Conservation (phyloP, 2,113 vertebrate species). For the Globicephala melas region DNA sequence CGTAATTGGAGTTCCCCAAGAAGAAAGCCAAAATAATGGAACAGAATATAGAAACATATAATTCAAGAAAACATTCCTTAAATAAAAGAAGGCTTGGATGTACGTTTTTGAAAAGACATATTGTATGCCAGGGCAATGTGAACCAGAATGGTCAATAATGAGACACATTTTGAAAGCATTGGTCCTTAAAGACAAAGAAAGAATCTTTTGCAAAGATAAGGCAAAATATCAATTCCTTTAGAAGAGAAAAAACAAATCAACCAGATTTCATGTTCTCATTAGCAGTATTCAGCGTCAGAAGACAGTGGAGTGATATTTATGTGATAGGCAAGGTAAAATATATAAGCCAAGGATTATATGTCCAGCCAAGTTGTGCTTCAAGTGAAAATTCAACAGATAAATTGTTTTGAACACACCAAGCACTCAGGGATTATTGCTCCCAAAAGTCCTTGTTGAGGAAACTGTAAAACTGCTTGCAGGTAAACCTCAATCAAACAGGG, state of each 20-base stretch:
- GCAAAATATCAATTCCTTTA: background rate
- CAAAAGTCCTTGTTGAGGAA: background rate
- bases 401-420: background rate
- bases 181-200: background rate
- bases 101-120: background rate
- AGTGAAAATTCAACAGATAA: background rate
- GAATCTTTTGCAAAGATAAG: background rate
- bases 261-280: background rate
- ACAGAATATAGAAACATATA: slow-evolving; percentile 49
- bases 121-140: background rate
- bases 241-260: background rate
- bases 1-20: slow-evolving; percentile 38
- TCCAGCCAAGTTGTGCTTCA: background rate
- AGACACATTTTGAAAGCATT: background rate
- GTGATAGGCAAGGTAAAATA: background rate
- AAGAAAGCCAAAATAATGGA: slow-evolving; percentile 56
- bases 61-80: slow-evolving; percentile 41
- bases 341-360: background rate
- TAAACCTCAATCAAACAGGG: background rate
- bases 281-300: background rate
- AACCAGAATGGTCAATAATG: background rate
- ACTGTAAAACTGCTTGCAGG: background rate
- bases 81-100: background rate
- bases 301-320: background rate
- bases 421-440: background rate